Conservation (phyloP, 2,113 vertebrate genomes). For the Petaurus breviceps region DNA sequence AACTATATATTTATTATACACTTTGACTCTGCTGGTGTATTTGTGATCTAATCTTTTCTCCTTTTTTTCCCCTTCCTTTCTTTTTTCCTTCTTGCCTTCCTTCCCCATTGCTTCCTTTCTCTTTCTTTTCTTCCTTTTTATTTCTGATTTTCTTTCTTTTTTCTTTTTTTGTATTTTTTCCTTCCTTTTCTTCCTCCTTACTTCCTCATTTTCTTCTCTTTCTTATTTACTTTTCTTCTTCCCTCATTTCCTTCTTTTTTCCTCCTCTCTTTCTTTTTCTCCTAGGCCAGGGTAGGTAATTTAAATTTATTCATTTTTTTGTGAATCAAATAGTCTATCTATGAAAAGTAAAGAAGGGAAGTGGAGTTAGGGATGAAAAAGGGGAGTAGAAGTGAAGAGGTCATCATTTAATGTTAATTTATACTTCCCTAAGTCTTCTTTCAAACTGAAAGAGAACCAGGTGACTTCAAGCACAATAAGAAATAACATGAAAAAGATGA, state of each 20-base stretch:
- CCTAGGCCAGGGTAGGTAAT: background rate
- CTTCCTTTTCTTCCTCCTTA: too few relatives aligned
- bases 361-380: background rate
- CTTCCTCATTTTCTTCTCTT: too few relatives aligned
- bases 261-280: background rate
- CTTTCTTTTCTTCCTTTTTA: too few relatives aligned
- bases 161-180: too few relatives aligned
- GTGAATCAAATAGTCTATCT: constrained; percentile 47
- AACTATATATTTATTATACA: constrained; percentile 39
- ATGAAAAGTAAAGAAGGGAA: background rate
- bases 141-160: too few relatives aligned
- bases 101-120: too few relatives aligned
- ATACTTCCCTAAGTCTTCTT: constrained; percentile 4
- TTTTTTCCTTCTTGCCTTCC: too few relatives aligned
- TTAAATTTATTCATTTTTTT: background rate
- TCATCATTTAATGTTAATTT: background rate
- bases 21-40: background rate
- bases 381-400: background rate
- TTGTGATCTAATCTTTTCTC: constrained; percentile 7
- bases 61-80: background rate
- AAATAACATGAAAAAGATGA: constrained; percentile 44
- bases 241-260: too few relatives aligned
- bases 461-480: constrained; percentile 69
- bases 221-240: too few relatives aligned
- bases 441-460: constrained; percentile 57